A percentile compares a stretch with the other conserved stretches of the same genome.
Conservation (phyloP, 2,888 invertebrate genomes). For the Scotopteryx bipunctaria region DNA sequence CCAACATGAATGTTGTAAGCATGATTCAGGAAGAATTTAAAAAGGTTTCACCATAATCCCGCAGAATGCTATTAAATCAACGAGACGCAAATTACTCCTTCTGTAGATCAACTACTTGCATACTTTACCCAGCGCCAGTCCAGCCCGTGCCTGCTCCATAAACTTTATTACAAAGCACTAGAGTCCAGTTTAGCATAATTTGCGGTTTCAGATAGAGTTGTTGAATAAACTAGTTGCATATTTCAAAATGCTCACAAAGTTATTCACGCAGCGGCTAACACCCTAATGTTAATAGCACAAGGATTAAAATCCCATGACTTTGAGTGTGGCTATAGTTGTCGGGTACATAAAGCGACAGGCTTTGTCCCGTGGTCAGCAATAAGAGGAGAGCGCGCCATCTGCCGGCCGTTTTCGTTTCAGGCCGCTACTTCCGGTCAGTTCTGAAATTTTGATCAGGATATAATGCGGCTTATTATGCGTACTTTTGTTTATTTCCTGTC, state of each 20-base stretch:
- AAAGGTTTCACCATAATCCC: conserved; percentile 30
- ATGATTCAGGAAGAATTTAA: conserved; percentile 13
- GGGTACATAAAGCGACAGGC: conserved; percentile 60
- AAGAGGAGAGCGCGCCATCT: conserved; percentile 77
- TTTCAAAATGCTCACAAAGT: conserved; percentile 57
- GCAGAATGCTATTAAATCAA: conserved; percentile 58
- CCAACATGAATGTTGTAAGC: background rate
- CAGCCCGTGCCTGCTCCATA: conserved; percentile 3
- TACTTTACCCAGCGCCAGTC: conserved; percentile 50
- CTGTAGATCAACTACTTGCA: conserved; percentile 54
- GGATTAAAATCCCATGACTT: conserved; percentile 37
- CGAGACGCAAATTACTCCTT: conserved; percentile 56
- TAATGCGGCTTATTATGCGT: conserved; percentile 68
- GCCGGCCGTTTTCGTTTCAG: conserved; percentile 65
- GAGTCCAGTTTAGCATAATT: conserved; percentile 45
- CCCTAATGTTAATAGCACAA: conserved; percentile 35
- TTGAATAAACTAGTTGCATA: conserved; percentile 71
- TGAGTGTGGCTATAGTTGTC: conserved; percentile 30
- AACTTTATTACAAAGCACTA: conserved; percentile 44
- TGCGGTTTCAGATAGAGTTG: conserved; percentile 43
- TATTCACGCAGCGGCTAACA: conserved; percentile 26
- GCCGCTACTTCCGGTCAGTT: conserved; percentile 62
- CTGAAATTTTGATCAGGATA: conserved; percentile 72
- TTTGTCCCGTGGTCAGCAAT: conserved; percentile 76
- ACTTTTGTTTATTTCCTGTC: conserved; percentile 27